Conservation (phyloP, 2,797 vertebrate genomes). For the Mormyrus proboscirostris region DNA sequence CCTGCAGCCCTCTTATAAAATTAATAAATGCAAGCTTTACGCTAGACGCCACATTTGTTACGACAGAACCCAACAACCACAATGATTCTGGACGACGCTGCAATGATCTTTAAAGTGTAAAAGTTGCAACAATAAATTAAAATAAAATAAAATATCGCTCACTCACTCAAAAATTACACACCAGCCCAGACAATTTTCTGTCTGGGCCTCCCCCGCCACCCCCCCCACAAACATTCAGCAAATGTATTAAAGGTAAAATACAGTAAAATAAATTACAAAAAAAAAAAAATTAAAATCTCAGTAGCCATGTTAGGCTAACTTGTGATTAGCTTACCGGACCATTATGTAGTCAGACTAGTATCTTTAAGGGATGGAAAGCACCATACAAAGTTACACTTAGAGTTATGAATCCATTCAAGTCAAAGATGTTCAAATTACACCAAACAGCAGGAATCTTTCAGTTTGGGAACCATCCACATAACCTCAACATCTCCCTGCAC, state of each 20-base stretch:
- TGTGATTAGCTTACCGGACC: neutral
- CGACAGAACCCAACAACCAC: neutral
- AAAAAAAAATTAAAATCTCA: neutral
- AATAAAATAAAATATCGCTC: neutral
- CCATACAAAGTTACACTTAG: neutral
- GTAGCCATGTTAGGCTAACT: neutral
- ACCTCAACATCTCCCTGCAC: neutral
- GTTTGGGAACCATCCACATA: neutral
- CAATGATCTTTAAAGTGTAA: neutral
- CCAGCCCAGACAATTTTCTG: neutral
- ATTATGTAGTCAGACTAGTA: neutral
- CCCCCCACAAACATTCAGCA: slow-evolving; percentile 9
- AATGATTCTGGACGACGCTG: neutral
- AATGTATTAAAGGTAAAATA: neutral
- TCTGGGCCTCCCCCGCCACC: neutral
- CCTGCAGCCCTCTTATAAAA: neutral
- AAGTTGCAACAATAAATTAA: neutral
- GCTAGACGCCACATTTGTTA: neutral
- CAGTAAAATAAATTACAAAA: neutral
- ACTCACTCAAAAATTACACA: neutral
- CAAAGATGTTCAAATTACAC: neutral
- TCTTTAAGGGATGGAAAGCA: neutral
- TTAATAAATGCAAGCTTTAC: neutral
- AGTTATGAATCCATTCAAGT: neutral
- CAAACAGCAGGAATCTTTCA: neutral